Evolutionary conservation across 2,888 invertebrate genomes (phyloP), one percentile per base, ranked within the genome.

Genomic region (Podotricha telesiphe): DNA sequence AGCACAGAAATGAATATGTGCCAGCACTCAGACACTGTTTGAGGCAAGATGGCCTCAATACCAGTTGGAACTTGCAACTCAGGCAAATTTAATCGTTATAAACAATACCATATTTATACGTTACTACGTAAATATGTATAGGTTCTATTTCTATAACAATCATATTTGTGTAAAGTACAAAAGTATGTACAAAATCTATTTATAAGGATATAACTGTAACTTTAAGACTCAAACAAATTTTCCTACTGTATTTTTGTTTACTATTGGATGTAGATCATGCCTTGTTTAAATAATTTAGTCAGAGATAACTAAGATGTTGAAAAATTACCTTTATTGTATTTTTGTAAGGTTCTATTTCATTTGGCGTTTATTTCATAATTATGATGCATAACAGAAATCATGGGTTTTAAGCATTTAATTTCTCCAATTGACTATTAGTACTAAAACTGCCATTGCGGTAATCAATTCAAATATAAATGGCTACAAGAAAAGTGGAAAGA

Each of bases 231-330:
- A 17, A 55, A 37, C 34, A 55, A 55, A 55, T 17, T 34, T 34
- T 53, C 28, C n/a, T 34, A 55, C 34, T 34, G 55, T n/a, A 34
- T 20, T 55, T 11, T 4, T 55, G 2, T 55, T 55, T 55, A 17
- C 34, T 55, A 53, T 55, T 8, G 17, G 55, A 55, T 55, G 17
- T 37, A 55, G 28, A 53, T 20, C 55, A 55, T 55, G 34, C 8
- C 55, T 17, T 11, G 55, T 37, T 5, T 17, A 10, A 1, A 37
- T 53, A 53, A 28, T 34, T 10, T 10, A 37, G 5, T 37, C 34
- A 34, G 17, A 34, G 55, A 55, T 55, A 55, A 55, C 1, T 13
- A 13, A 11, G n/a, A 10, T 17, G 34, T 34, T 53, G 5, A 5
- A 55, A 5, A 11, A 34, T 1, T 34, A 5, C 3, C 34, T 17